These are phyloP conservation scores for Ladona fulva DNA, from an alignment of 1,140 invertebrate species.

Conservation along the genomic window DNA sequence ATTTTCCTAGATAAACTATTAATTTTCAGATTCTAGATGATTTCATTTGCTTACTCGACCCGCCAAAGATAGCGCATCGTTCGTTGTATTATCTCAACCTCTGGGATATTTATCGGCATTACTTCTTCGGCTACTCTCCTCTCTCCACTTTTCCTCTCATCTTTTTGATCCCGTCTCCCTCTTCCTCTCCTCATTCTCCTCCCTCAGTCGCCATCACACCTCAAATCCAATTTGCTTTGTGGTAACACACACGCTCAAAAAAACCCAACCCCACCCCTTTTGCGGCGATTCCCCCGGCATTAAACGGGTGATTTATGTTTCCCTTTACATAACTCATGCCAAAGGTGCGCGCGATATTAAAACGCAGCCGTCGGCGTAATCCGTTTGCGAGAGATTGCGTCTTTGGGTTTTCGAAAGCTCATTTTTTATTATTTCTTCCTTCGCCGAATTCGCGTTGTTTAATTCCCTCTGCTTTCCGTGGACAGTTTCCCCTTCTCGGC, in stretches of 20 bases:
- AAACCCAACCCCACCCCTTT: neutral
- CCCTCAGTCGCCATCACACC: neutral
- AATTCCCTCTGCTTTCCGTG: too few species aligned
- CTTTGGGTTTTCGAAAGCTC: neutral
- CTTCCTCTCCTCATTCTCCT: neutral
- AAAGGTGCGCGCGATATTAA: conserved; percentile 1
- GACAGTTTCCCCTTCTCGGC: too few species aligned
- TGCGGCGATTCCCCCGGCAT: neutral
- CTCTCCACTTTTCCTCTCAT: neutral
- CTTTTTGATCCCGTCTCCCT: neutral
- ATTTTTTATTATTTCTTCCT: too few species aligned
- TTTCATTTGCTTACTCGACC: too few species aligned
- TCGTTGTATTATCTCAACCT: too few species aligned
- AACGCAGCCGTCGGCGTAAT: conserved; percentile 6
- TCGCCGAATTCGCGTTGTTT: too few species aligned
- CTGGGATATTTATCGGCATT: too few species aligned
- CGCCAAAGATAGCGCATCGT: too few species aligned
- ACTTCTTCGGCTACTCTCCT: neutral
- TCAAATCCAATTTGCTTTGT: conserved; percentile 10
- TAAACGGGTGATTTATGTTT: conserved; percentile 2
- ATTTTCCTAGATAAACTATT: too few species aligned
- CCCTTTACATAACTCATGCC: conserved; percentile 8
- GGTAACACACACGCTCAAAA: neutral
- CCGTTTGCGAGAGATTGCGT: neutral
- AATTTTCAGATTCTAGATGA: too few species aligned